Base-by-base conservation (phyloP, 2,888 invertebrate species). In the Hypolimnas misippus region DNA sequence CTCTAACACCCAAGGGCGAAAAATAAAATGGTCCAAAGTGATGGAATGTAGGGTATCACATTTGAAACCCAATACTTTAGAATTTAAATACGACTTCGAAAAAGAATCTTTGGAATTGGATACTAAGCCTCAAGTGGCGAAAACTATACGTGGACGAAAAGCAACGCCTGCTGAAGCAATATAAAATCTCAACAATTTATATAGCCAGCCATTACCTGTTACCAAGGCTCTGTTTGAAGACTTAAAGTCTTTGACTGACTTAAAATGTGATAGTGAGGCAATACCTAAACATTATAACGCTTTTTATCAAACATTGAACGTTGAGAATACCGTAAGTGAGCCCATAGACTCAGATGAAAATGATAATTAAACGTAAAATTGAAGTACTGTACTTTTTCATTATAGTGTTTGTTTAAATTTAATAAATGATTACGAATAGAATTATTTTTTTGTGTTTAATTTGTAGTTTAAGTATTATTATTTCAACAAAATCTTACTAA, bases 181-280 rank as follows among this genome's bases (percentile, higher is more conserved):
- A 35, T 53, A 8, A 33, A 35, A 33, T 53, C 16, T 53, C 53
- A 17, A 33, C 17, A 16, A 42, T 56, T 35, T 35, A 12, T 54
- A 54, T 54, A 54, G 19, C 25, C 21, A 38, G 38, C 44, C 44
- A 55, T 21, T 55, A 29, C 55, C 55, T 16, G 29, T 55, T 55
- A 21, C 53, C 21, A 38, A 53, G 38, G 51, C 51, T 51, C 51
- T 51, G 16, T 35, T 19, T 12, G 38, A 38, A 19, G 53, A 53
- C 21, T 21, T 53, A 35, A 5, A 16, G 21, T 35, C 38, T 53
- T n/a, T 53, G n/a, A n/a, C n/a, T n/a, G n/a, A n/a, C n/a, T n/a
- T n/a, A n/a, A n/a, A n/a, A 14, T 55, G 55, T 55, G 29, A 29
- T 16, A 44, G 42, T 44, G 44, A 55, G 29, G 55, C 55, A 42